Evolutionary conservation across 2,113 vertebrate genomes (phyloP).

Genomic region (Argyrosomus japonicus): DNA sequence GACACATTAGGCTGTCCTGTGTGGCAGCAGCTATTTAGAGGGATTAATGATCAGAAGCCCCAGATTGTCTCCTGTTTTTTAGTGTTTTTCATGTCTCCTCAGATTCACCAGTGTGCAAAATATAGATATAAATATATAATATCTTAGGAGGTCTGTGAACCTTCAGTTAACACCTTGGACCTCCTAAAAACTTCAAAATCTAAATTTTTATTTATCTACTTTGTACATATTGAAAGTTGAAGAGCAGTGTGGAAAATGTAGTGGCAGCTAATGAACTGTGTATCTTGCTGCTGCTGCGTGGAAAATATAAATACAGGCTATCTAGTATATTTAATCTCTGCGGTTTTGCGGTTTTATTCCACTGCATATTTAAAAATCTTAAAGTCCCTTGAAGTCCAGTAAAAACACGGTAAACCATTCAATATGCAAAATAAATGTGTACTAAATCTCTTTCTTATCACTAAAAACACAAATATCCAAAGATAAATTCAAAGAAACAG

Average conservation of each 20-base stretch:
- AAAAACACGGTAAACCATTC: neutral
- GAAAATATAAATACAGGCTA: neutral
- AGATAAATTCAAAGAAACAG: neutral
- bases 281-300: neutral
- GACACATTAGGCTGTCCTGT: neutral
- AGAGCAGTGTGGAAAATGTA: neutral
- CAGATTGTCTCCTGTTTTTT: neutral
- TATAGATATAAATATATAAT: no score
- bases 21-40: conserved; percentile 8
- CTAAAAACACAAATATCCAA: neutral
- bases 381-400: neutral
- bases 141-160: neutral
- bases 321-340: neutral
- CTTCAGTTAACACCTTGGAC: neutral
- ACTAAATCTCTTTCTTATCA: neutral
- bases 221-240: neutral
- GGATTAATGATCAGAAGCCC: neutral
- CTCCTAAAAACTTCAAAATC: neutral
- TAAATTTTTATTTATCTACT: neutral
- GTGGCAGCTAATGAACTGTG: neutral
- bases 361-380: neutral
- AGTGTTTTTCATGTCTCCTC: neutral
- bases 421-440: neutral
- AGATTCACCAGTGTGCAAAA: neutral
- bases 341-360: neutral